phyloP scores from a whole-genome alignment of 2,797 vertebrate species.

The Phoeniculus purpureus region DNA sequence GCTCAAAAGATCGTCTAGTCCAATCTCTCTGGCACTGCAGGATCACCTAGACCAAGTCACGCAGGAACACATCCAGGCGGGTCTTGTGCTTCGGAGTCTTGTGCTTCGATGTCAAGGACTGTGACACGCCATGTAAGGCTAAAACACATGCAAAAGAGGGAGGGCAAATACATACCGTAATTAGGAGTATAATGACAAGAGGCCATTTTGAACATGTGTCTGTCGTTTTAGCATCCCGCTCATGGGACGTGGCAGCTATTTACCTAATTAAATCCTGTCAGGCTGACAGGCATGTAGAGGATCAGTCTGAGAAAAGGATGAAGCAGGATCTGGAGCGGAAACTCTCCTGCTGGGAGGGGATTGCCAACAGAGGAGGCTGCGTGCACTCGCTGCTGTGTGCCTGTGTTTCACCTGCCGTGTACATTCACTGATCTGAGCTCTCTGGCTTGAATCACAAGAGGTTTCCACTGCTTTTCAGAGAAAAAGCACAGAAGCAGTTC shows the following conservation, averaged over 20 bases:
- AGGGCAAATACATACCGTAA: background rate
- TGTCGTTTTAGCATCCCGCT: conserved; percentile 1
- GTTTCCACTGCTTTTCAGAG: background rate
- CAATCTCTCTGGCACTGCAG: too few species aligned
- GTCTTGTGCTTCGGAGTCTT: background rate
- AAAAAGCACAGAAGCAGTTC: background rate
- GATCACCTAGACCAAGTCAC: too few species aligned
- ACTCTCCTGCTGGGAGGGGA: background rate
- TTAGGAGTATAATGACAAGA: background rate
- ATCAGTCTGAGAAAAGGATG: background rate
- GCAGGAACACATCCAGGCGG: too few species aligned
- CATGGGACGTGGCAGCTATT: conserved; percentile 11
- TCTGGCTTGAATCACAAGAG: background rate
- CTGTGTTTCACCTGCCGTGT: accelerated
- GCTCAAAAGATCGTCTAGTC: too few species aligned
- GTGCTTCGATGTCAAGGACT: background rate
- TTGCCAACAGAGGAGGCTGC: background rate
- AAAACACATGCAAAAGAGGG: background rate
- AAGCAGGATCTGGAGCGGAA: conserved; percentile 34
- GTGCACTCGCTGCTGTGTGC: accelerated
- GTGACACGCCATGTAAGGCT: background rate
- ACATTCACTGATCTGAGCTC: background rate
- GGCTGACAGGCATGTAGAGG: background rate
- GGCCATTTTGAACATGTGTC: conserved; percentile 4
- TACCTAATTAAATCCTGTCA: background rate